These are phyloP conservation scores for Drosophila trapezifrons DNA, from an alignment of 1,140 invertebrate genomes.

Conservation along the genomic window DNA sequence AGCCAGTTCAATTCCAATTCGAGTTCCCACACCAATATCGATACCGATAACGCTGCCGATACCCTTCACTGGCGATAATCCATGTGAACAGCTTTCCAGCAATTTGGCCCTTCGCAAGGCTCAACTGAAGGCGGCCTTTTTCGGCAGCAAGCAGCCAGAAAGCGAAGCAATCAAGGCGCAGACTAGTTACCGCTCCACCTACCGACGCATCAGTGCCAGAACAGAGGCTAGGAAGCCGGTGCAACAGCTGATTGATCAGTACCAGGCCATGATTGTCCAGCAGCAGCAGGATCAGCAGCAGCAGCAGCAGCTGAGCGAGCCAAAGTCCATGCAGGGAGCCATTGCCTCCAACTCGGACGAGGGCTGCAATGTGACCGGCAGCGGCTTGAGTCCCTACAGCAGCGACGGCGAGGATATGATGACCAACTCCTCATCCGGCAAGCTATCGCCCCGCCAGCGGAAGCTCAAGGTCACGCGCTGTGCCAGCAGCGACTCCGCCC, in stretches of 20 bases:
- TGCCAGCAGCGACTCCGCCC: slow-evolving; percentile 79
- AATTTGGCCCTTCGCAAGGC: slow-evolving; percentile 61
- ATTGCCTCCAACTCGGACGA: slow-evolving; percentile 77
- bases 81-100: slow-evolving; percentile 43
- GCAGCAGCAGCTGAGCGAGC: slow-evolving; percentile 18
- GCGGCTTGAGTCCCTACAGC: slow-evolving; percentile 75
- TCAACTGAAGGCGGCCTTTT: slow-evolving; percentile 65
- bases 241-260: slow-evolving; percentile 65
- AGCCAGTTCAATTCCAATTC: neutral
- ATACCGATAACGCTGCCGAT: neutral
- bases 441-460: slow-evolving; percentile 1
- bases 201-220: slow-evolving; percentile 2
- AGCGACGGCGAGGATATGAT: slow-evolving; percentile 71
- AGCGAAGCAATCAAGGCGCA: neutral
- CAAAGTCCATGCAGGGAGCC: slow-evolving; percentile 5
- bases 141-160: slow-evolving; percentile 40
- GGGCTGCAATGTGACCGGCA: slow-evolving; percentile 63
- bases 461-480: slow-evolving; percentile 79
- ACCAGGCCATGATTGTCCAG: slow-evolving; percentile 72
- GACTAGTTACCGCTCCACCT: neutral
- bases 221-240: slow-evolving; percentile 20
- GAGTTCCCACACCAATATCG: neutral
- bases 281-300: slow-evolving; percentile 21
- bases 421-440: neutral
- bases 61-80: slow-evolving; percentile 15